A percentile compares a stretch with the other conserved stretches of the same genome.
Conservation (phyloP, 2,888 invertebrate genomes). For the Colostygia pectinataria region DNA sequence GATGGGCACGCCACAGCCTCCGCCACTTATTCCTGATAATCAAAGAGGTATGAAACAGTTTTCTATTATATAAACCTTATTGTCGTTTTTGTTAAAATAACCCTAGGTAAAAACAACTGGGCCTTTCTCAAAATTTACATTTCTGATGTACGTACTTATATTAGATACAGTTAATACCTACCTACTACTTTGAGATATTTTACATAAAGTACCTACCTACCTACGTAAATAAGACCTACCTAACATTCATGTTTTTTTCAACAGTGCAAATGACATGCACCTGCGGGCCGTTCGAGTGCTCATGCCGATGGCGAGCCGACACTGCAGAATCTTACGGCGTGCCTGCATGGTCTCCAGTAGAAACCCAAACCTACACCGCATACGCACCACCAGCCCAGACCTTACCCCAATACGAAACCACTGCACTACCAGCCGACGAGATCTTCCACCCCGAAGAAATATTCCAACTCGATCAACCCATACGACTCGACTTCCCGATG, state of each 20-base stretch:
- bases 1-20: conserved; percentile 73
- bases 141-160: too few relatives aligned
- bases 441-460: conserved; percentile 90
- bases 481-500: conserved; percentile 84
- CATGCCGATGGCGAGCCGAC: conserved; percentile 81
- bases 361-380: conserved; percentile 58
- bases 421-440: conserved; percentile 84
- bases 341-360: conserved; percentile 63
- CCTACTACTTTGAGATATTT: too few relatives aligned
- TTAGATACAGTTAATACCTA: too few relatives aligned
- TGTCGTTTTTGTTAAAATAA: too few relatives aligned
- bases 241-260: conserved; percentile 36
- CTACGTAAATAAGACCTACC: too few relatives aligned
- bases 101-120: too few relatives aligned
- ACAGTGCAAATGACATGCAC: conserved; percentile 85
- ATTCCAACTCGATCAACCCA: conserved; percentile 89
- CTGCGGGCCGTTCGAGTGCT: conserved; percentile 89
- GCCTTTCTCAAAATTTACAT: too few relatives aligned
- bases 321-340: conserved; percentile 61
- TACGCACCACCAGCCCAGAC: conserved; percentile 61
- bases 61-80: too few relatives aligned
- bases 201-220: too few relatives aligned
- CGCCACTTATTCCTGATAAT: conserved; percentile 86
- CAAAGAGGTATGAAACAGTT: conserved; percentile 82
- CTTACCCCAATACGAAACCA: conserved; percentile 82